phyloP scores from a whole-genome alignment of 2,888 invertebrate genomes.

The Microdon myrmicae region DNA sequence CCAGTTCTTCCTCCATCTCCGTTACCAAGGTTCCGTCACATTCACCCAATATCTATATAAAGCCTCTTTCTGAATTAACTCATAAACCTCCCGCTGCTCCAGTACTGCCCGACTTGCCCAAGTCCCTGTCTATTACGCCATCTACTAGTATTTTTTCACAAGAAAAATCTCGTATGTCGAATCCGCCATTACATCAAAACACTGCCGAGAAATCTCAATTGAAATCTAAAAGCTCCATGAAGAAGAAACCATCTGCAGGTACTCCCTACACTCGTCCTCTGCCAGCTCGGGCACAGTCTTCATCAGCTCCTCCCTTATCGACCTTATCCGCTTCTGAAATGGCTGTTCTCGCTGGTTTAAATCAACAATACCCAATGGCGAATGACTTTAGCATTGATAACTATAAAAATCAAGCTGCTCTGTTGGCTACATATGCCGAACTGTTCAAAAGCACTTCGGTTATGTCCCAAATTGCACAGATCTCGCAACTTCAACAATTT shows the following conservation, averaged over 20 bases:
- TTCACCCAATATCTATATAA: conserved; percentile 47
- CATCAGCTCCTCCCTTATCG: conserved; percentile 10
- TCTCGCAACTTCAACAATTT: conserved; percentile 48
- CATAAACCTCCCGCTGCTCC: conserved; percentile 18
- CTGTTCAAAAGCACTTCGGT: conserved; percentile 41
- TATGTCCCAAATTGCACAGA: conserved; percentile 48
- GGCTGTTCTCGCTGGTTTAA: conserved; percentile 30
- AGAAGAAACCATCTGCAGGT: conserved; percentile 24
- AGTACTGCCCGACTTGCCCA: conserved; percentile 55
- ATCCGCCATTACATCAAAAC: conserved; percentile 39
- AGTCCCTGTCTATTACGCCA: conserved; percentile 57
- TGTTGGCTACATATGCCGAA: conserved; percentile 54
- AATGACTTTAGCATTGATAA: conserved; percentile 50
- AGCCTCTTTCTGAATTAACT: conserved; percentile 48
- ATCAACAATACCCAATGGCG: conserved; percentile 37
- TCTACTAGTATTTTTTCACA: conserved; percentile 38
- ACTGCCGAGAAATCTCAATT: conserved; percentile 23
- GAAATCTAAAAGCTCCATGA: conserved; percentile 22
- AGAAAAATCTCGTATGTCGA: conserved; percentile 37
- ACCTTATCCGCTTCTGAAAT: conserved; percentile 26
- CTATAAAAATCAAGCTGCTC: conserved; percentile 51
- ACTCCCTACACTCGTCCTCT: conserved; percentile 31
- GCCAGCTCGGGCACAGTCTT: conserved; percentile 5
- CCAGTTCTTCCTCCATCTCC: conserved; percentile 46
- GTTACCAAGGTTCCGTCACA: conserved; percentile 53